These are phyloP conservation scores for Lycopodina hypogea DNA, from an alignment of 37 sponge, comb jelly and placozoan species.

Conservation along the genomic window DNA sequence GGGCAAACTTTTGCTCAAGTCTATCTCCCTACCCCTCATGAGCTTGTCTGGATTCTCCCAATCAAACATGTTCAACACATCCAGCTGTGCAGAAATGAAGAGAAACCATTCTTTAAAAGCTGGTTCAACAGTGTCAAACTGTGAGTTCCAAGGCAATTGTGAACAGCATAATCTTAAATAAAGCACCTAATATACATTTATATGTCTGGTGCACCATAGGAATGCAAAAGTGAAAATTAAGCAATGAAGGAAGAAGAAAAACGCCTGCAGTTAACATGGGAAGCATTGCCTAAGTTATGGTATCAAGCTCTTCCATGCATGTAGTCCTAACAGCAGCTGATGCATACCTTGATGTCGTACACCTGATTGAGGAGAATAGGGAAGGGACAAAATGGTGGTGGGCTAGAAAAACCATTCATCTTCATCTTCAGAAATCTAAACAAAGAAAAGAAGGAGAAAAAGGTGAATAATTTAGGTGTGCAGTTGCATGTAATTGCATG, in stretches of 20 bases:
- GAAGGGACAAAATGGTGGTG: conserved; percentile 4
- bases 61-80: conserved; percentile 14
- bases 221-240: too few species aligned
- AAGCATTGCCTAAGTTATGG: too few species aligned
- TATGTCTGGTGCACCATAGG: too few species aligned
- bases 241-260: too few species aligned
- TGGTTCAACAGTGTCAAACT: too few species aligned
- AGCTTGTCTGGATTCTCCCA: conserved; percentile 54
- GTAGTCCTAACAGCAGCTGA: not conserved
- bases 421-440: conserved; percentile 10
- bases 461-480: too few species aligned
- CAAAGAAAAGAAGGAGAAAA: not conserved
- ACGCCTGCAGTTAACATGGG: too few species aligned
- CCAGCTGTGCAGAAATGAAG: conserved; percentile 21
- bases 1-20: conserved; percentile 36
- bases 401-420: not conserved
- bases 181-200: too few species aligned
- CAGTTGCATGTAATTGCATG: too few species aligned
- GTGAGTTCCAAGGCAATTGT: too few species aligned
- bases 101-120: not conserved
- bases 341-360: conserved; percentile 22
- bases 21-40: conserved; percentile 24
- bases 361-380: conserved; percentile 28
- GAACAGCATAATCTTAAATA: not conserved
- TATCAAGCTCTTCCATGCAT: too few species aligned